Evolutionary conservation across 2,113 vertebrate species (phyloP), one percentile per base, ranked within the genome.

Genomic region (Nesoenas mayeri): DNA sequence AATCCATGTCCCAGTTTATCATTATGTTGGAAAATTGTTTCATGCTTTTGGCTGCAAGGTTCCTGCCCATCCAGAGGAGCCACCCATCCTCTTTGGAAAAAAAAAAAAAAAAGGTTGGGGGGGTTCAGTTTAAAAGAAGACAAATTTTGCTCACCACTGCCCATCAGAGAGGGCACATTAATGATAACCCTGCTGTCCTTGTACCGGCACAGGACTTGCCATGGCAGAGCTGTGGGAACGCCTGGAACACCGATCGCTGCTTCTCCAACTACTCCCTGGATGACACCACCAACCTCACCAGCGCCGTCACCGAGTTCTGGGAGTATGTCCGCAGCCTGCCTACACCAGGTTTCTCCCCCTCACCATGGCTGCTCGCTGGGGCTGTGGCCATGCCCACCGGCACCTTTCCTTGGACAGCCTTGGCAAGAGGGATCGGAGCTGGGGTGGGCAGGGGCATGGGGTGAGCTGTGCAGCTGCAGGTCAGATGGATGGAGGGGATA

Each of bases 301-400:
- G 99, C 0, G 98, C 98, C 0, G 99, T 99, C 95, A 99, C 98
- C 1, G 99, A 99, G 96, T 99, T 99, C 96, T 99, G 99, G 99
- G 99, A 99, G 99, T 99, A 97, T 25, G 98, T 98, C 50, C 79
- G 34, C 95, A 92, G 70, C 91, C 92, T 94, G 77, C 92, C 88
- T 65, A 58, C 86, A 18, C 88, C 96, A 93, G 93, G 88, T 92
- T 97, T 85, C 85, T 84, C 67, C 70, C 77, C 73, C 15, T 77
- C 5, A 1, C 84, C 2, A 0, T 1, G 12, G 54, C 53, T 51
- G 29, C 70, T 57, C 0, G 2, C 31, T 5, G 3, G 48, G 62
- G 36, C 50, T 79, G 75, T 0, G 1, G 40, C 65, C 11, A 1
- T 79, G 44, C 70, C 73, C 2, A 0, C 16, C 1, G 7, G 13